These are phyloP conservation scores for Luscinia megarhynchos DNA, from an alignment of 2,797 vertebrate species.

Conservation along the genomic window DNA sequence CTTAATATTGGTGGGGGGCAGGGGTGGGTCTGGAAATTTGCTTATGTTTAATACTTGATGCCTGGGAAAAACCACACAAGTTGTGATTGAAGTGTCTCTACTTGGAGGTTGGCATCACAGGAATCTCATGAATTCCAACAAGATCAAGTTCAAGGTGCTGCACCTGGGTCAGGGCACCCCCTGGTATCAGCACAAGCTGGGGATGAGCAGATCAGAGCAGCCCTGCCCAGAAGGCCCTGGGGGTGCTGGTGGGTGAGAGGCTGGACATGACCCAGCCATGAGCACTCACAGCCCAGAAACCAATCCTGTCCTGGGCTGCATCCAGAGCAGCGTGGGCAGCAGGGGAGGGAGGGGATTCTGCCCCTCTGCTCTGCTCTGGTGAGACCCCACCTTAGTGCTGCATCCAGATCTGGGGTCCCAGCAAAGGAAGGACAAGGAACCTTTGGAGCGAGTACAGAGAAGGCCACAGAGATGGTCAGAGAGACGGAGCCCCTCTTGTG, in stretches of 20 bases:
- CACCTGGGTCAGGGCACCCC: accelerated
- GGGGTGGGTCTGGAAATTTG: accelerated
- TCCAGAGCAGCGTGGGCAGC: accelerated
- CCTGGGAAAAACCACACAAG: not conserved
- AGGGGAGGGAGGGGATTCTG: not conserved
- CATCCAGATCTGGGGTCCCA: accelerated
- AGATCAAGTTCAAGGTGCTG: not conserved
- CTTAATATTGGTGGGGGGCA: not conserved
- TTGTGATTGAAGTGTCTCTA: not conserved
- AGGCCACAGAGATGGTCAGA: not conserved
- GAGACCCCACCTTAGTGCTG: not conserved
- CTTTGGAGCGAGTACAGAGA: accelerated
- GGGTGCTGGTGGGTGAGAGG: not conserved
- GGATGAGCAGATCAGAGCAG: not conserved
- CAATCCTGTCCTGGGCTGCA: not conserved
- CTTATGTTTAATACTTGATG: not conserved
- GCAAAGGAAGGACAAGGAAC: too few species aligned
- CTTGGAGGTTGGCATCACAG: not conserved
- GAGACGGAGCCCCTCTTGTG: not conserved
- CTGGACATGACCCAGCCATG: not conserved
- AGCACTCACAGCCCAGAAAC: not conserved
- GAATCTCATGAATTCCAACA: not conserved
- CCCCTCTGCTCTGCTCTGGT: not conserved
- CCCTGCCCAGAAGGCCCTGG: accelerated
- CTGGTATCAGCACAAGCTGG: accelerated